Evolutionary conservation across 2,888 invertebrate species (phyloP).

Genomic region (Camptogramma bilineatum): DNA sequence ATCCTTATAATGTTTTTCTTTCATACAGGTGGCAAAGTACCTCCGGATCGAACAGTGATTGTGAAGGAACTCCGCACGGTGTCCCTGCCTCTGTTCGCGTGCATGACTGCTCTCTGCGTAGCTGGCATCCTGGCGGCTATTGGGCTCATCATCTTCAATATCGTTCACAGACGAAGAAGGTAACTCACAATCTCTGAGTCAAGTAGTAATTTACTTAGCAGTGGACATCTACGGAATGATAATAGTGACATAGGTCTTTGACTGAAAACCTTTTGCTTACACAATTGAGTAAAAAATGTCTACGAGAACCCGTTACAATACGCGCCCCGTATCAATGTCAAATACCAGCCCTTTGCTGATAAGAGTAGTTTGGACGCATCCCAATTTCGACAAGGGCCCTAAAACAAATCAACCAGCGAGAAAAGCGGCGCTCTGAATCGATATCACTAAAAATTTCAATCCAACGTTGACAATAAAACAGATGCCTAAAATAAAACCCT

Average conservation of each 20-base stretch:
- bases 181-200: slow-evolving; percentile 61
- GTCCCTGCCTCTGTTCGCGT: slow-evolving; percentile 95
- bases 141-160: slow-evolving; percentile 95
- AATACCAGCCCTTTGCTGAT: slow-evolving; percentile 42
- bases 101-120: slow-evolving; percentile 96
- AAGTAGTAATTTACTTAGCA: not conserved
- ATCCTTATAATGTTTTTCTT: slow-evolving; percentile 23
- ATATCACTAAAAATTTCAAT: slow-evolving; percentile 42
- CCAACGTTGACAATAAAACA: slow-evolving; percentile 35
- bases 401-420: slow-evolving; percentile 25
- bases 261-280: slow-evolving; percentile 38
- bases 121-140: slow-evolving; percentile 95
- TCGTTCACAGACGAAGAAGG: slow-evolving; percentile 96
- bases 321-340: slow-evolving; percentile 52
- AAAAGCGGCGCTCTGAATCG: slow-evolving; percentile 21
- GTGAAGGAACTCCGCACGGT: slow-evolving; percentile 93
- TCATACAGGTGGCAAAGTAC: slow-evolving; percentile 92
- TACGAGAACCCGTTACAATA: slow-evolving; percentile 39
- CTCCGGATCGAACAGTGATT: slow-evolving; percentile 97
- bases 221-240: slow-evolving; percentile 24
- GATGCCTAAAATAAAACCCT: slow-evolving; percentile 36
- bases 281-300: slow-evolving; percentile 45
- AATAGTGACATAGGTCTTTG: slow-evolving; percentile 37
- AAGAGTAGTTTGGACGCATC: slow-evolving; percentile 43
- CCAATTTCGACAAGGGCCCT: slow-evolving; percentile 54